Conservation (phyloP, 1,140 invertebrate species). For the Leptinotarsa texana region DNA sequence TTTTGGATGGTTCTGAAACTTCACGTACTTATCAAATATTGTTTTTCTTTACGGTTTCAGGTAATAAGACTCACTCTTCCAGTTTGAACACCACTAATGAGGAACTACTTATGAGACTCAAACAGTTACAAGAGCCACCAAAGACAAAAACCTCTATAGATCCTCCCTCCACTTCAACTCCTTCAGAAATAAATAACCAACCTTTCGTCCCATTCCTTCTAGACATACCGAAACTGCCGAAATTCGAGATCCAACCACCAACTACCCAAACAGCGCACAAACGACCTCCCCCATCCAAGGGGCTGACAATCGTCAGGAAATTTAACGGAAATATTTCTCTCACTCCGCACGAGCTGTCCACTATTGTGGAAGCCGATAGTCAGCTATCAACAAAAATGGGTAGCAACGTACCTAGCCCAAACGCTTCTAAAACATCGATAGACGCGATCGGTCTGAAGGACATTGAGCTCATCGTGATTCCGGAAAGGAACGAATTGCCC, state of each 20-base stretch:
- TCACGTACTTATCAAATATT: not conserved
- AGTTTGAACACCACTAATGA: slow-evolving; percentile 1
- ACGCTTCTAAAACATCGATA: slow-evolving; percentile 26
- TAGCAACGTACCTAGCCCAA: slow-evolving; percentile 32
- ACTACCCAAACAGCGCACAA: slow-evolving; percentile 27
- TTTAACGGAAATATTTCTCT: slow-evolving; percentile 54
- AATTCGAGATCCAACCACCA: slow-evolving; percentile 35
- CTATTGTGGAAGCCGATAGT: slow-evolving; percentile 63
- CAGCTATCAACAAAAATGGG: slow-evolving; percentile 38
- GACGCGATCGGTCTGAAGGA: slow-evolving; percentile 12
- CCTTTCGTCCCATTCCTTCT: slow-evolving; percentile 41
- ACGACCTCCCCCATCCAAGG: slow-evolving; percentile 49
- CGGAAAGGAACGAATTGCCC: not conserved
- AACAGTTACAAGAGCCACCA: not conserved
- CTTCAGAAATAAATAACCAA: not conserved
- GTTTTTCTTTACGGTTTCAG: not conserved
- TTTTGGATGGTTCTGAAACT: slow-evolving; percentile 8
- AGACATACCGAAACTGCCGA: slow-evolving; percentile 50
- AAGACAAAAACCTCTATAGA: not conserved
- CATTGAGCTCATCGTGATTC: slow-evolving; percentile 4
- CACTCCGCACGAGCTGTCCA: slow-evolving; percentile 66
- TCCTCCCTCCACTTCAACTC: not conserved
- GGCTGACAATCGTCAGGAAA: slow-evolving; percentile 40
- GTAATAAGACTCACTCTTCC: not conserved
- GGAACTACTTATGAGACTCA: slow-evolving; percentile 14